phyloP scores from a whole-genome alignment of 2,888 invertebrate genomes.

The Torymus auratus region DNA sequence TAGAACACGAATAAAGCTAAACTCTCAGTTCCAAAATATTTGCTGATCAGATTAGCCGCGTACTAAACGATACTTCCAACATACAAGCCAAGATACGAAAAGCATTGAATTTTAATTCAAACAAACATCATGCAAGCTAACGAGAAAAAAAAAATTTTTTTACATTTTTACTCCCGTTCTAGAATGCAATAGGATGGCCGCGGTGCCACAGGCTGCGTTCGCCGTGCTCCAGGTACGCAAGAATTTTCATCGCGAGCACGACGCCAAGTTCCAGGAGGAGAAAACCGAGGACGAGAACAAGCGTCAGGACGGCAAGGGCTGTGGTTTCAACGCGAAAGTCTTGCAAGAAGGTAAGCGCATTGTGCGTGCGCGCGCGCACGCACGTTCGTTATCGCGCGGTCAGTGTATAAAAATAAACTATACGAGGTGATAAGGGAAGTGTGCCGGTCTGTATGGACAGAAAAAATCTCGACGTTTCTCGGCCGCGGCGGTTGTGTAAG shows the following conservation, averaged over 20 bases:
- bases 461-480: no score
- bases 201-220: conserved; percentile 88
- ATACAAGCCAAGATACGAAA: no score
- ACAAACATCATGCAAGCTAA: not conserved
- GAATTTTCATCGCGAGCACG: conserved; percentile 73
- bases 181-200: conserved; percentile 81
- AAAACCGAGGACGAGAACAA: conserved; percentile 72
- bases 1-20: no score
- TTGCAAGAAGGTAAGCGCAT: conserved; percentile 53
- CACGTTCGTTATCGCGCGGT: no score
- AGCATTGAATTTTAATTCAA: not conserved
- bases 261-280: conserved; percentile 78
- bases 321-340: conserved; percentile 45
- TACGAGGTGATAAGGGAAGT: no score
- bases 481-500: no score
- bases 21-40: no score
- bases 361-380: no score
- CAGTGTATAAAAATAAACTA: no score
- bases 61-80: no score
- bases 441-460: no score
- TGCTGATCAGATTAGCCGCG: no score
- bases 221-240: conserved; percentile 84
- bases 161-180: conserved; percentile 2
- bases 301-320: conserved; percentile 65
- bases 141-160: not conserved